These are phyloP conservation scores for Adelosebastes latens DNA, from an alignment of 2,797 vertebrate species.

Conservation along the genomic window DNA sequence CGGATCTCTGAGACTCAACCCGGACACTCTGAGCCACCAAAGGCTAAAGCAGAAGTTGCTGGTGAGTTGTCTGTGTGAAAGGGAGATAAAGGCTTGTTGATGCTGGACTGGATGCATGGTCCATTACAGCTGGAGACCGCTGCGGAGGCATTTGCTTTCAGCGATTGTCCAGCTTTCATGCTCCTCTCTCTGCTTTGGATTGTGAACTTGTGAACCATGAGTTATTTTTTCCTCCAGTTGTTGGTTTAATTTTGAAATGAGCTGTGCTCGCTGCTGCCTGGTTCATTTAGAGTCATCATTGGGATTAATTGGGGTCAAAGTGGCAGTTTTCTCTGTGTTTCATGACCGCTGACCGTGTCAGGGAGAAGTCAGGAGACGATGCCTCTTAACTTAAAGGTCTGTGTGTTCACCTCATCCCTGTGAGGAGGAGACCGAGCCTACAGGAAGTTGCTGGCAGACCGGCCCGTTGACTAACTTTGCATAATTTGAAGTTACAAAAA, in stretches of 20 bases:
- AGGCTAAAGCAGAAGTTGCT: slow-evolving; percentile 70
- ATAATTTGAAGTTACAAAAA: not conserved
- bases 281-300: slow-evolving; percentile 9
- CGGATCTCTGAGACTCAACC: slow-evolving; percentile 59
- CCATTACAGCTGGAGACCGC: slow-evolving; percentile 36
- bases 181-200: slow-evolving; percentile 30
- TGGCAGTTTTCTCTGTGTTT: slow-evolving; percentile 12
- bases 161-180: slow-evolving; percentile 30
- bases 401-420: not conserved
- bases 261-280: not conserved
- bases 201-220: slow-evolving; percentile 48
- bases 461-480: no score
- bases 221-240: slow-evolving; percentile 43
- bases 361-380: not conserved
- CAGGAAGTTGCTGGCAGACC: not conserved
- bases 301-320: slow-evolving; percentile 49
- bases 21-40: slow-evolving; percentile 69
- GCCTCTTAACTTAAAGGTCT: not conserved
- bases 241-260: slow-evolving; percentile 55
- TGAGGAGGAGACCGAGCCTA: not conserved
- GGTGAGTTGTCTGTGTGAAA: slow-evolving; percentile 78
- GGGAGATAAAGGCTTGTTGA: slow-evolving; percentile 42
- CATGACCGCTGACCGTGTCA: slow-evolving; percentile 13
- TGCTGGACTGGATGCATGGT: slow-evolving; percentile 8
- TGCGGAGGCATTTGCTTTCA: slow-evolving; percentile 40